phyloP scores from a whole-genome alignment of 2,888 invertebrate species.

The Encarsia formosa region DNA sequence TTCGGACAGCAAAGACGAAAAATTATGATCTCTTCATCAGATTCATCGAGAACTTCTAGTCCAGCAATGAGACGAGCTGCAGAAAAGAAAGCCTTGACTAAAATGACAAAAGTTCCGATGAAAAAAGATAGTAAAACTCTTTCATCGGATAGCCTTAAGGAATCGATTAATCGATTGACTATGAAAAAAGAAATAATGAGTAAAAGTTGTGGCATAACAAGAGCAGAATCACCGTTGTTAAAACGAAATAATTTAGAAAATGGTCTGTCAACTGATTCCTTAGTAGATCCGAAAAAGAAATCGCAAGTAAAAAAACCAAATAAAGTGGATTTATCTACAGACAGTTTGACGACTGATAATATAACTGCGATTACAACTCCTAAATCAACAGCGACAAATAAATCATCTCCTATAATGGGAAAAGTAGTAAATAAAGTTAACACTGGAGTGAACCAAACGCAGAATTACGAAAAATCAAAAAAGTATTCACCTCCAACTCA shows the following conservation, averaged over 20 bases:
- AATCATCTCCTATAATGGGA: slow-evolving; percentile 43
- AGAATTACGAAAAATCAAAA: slow-evolving; percentile 38
- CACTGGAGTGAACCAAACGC: slow-evolving; percentile 30
- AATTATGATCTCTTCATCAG: slow-evolving; percentile 59
- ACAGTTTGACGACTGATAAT: slow-evolving; percentile 48
- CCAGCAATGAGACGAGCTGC: slow-evolving; percentile 56
- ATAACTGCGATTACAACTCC: slow-evolving; percentile 37
- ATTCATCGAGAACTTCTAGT: slow-evolving; percentile 68
- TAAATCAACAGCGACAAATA: slow-evolving; percentile 40
- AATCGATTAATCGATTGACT: slow-evolving; percentile 8
- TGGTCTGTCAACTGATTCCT: slow-evolving; percentile 46
- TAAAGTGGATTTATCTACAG: slow-evolving; percentile 49
- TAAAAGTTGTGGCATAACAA: slow-evolving; percentile 48
- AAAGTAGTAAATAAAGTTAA: slow-evolving; percentile 29
- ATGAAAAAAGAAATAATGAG: slow-evolving; percentile 30
- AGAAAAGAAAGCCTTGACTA: slow-evolving; percentile 41
- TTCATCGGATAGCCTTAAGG: slow-evolving; percentile 55
- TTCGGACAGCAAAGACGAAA: slow-evolving; percentile 50
- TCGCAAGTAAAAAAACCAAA: slow-evolving; percentile 33
- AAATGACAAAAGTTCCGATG: slow-evolving; percentile 40
- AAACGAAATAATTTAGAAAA: slow-evolving; percentile 43
- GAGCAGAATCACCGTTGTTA: slow-evolving; percentile 48
- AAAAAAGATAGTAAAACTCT: slow-evolving; percentile 49
- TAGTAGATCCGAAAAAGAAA: slow-evolving; percentile 42
- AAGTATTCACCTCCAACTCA: slow-evolving; percentile 44